phyloP scores from a whole-genome alignment of 2,888 invertebrate genomes.

The Drosophila aldrichi region DNA sequence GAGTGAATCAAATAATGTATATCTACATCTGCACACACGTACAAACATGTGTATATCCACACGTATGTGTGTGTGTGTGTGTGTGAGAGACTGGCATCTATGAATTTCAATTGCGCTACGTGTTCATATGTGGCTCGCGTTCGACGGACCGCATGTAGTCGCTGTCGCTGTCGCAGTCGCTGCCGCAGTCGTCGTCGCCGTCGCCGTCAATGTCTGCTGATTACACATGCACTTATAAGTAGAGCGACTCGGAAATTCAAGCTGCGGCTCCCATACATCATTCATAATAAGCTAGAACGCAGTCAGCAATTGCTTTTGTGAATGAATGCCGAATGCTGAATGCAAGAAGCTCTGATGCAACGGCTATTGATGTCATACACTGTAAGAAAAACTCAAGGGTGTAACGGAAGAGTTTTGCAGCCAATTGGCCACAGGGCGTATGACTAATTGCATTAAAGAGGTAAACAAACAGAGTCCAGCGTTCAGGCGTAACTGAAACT shows the following conservation, averaged over 20 bases:
- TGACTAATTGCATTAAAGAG: constrained; percentile 58
- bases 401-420: constrained; percentile 21
- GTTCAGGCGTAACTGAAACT: constrained; percentile 17
- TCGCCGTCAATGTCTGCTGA: constrained; percentile 44
- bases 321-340: constrained; percentile 57
- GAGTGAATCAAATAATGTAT: constrained; percentile 41
- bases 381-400: constrained; percentile 23
- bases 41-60: constrained; percentile 6
- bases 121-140: constrained; percentile 66
- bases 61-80: constrained; percentile 6
- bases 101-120: constrained; percentile 78
- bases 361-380: constrained; percentile 9
- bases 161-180: constrained; percentile 23
- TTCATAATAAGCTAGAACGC: constrained; percentile 53
- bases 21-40: constrained; percentile 19
- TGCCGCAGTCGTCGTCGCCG: too few species aligned
- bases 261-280: constrained; percentile 34
- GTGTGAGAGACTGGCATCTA: constrained; percentile 60
- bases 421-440: constrained; percentile 23
- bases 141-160: constrained; percentile 65
- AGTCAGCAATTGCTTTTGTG: constrained; percentile 42
- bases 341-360: background rate
- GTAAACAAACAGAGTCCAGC: constrained; percentile 9
- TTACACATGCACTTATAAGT: constrained; percentile 65
- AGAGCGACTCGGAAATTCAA: constrained; percentile 51